phyloP scores from a whole-genome alignment of 2,113 vertebrate genomes.

The Arizona elegans region DNA sequence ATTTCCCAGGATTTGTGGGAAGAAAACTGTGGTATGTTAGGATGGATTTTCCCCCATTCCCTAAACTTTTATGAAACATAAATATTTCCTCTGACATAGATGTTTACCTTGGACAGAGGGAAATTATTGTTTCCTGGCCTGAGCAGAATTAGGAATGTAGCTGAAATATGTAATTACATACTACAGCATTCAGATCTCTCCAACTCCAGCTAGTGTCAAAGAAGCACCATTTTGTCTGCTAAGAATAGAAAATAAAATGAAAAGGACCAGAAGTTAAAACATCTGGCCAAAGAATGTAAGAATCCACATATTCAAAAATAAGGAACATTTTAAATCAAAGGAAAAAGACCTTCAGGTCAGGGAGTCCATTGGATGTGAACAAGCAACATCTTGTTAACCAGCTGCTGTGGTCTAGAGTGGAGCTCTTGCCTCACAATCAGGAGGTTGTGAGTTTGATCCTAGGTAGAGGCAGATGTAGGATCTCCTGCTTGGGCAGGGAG shows the following conservation, averaged over 20 bases:
- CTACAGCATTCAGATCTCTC: background rate
- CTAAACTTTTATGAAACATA: background rate
- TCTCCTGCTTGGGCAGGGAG: too few species aligned
- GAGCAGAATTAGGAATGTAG: background rate
- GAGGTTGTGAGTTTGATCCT: too few species aligned
- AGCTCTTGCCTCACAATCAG: too few species aligned
- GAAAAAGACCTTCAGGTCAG: background rate
- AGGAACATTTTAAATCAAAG: background rate
- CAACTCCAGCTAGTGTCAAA: background rate
- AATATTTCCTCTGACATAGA: background rate
- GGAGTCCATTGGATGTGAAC: background rate
- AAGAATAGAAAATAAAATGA: background rate
- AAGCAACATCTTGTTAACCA: background rate
- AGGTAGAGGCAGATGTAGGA: too few species aligned
- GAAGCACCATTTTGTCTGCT: background rate
- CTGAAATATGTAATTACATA: background rate
- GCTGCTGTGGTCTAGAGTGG: too few species aligned
- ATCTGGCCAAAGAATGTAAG: background rate
- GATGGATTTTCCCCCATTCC: too few species aligned
- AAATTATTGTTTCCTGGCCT: background rate
- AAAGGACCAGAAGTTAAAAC: background rate
- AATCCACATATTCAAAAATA: background rate
- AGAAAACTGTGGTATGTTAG: too few species aligned
- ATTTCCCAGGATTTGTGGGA: background rate
- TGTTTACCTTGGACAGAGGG: background rate